Evolutionary conservation across 2,888 invertebrate species (phyloP), one percentile per base, ranked within the genome.

Genomic region (Nemapogon koenigi): DNA sequence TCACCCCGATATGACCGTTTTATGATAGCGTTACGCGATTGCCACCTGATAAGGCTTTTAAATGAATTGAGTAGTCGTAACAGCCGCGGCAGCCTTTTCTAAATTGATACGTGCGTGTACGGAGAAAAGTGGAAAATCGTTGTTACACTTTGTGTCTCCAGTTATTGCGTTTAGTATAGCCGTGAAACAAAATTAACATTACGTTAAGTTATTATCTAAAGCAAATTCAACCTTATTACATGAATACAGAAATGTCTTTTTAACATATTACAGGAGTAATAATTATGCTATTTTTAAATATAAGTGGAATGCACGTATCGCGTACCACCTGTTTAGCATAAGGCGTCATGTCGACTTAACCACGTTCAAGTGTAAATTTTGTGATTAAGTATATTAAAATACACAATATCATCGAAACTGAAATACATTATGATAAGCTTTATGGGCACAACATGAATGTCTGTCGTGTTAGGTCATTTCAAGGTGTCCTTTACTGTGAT

Each of bases 291-390:
- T 35, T 35, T 35, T 16, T 2, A 15, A 35, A 26, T n/a, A 7
- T 26, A 26, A 8, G 13, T 15, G 10, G n/a, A 26, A 16, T 25
- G 26, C 60, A 63, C 69, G 71, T 73, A 75, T 73, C 76, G 67
- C 66, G 71, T 73, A 69, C 72, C 76, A 76, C 73, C 78, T 79
- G 76, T 65, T 79, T 78, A 73, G 76, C 76, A 78, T 78, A 76
- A 73, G 70, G 71, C 66, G 67, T 72, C 69, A 72, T 68, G 71
- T 59, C 57, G 69, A 59, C 68, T 66, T 60, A 65, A 60, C 64
- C 44, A 62, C 62, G 64, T 64, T 60, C 62, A 69, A 67, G 71
- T 69, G 70, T 68, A 72, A 69, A 72, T 70, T 70, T 72, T 62
- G 69, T 70, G 70, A 72, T 73, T 69, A 69, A 65, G 57, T 58